Percentiles rank a stretch among this genome's conserved stretches.
Evolutionary conservation across 2,113 vertebrate species (phyloP).

Genomic region (Callipepla californica): DNA sequence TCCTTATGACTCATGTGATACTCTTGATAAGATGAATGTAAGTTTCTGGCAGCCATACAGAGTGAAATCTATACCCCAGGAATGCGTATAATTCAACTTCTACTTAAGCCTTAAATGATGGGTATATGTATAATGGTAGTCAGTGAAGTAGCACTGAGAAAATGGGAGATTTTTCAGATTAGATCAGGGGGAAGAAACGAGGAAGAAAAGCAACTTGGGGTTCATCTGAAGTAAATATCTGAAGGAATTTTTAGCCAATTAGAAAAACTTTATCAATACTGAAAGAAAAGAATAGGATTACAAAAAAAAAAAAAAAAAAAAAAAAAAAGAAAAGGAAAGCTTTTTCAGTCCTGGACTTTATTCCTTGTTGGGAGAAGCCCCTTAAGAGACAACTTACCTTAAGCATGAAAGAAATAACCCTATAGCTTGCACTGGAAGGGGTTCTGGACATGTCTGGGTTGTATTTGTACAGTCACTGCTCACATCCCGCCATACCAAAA

Average conservation of each 20-base stretch:
- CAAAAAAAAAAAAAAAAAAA: neutral
- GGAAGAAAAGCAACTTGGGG: neutral
- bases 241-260: neutral
- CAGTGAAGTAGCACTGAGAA: slow-evolving; percentile 8
- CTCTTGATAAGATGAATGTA: slow-evolving; percentile 40
- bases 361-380: neutral
- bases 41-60: slow-evolving; percentile 40
- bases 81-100: slow-evolving; percentile 61
- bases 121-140: neutral
- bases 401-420: neutral
- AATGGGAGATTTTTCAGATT: slow-evolving; percentile 6
- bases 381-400: neutral
- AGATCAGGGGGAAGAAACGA: neutral
- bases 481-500: neutral
- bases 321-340: neutral
- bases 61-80: slow-evolving; percentile 41
- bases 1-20: slow-evolving; percentile 45
- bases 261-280: neutral
- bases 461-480: neutral
- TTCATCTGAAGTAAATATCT: neutral
- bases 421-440: neutral
- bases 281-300: neutral
- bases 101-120: slow-evolving; percentile 53
- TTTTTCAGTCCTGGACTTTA: neutral
- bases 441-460: neutral